Evolutionary conservation across 2,113 vertebrate species (phyloP).

Genomic region (Alectura lathami): DNA sequence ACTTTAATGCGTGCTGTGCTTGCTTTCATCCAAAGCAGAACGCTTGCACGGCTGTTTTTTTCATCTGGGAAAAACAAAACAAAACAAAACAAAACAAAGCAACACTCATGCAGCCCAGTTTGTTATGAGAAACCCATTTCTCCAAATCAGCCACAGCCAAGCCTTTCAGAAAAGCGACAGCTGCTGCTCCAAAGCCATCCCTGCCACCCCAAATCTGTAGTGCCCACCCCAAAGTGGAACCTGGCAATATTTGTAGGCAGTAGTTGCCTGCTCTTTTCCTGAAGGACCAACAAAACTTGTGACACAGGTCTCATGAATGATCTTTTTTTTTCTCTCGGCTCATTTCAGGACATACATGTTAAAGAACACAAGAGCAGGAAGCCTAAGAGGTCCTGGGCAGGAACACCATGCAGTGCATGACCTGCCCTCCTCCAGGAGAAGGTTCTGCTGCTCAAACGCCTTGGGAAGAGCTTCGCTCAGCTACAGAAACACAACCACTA

Average conservation of each 20-base stretch:
- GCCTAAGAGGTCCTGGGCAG: not conserved
- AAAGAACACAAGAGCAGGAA: not conserved
- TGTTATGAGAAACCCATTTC: rapidly evolving
- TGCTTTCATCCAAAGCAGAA: not conserved
- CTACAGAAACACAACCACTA: not conserved
- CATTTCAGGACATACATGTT: rapidly evolving
- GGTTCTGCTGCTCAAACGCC: not conserved
- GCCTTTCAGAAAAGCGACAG: rapidly evolving
- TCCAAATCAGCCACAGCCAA: not conserved
- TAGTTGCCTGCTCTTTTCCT: not conserved
- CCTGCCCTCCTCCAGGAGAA: not conserved
- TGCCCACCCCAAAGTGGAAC: not conserved
- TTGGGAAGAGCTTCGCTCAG: not conserved
- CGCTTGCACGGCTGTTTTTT: not conserved
- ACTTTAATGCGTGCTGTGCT: not conserved
- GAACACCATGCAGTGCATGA: not conserved
- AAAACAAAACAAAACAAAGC: not conserved
- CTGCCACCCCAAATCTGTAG: not conserved
- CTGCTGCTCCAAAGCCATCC: not conserved
- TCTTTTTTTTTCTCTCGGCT: not conserved
- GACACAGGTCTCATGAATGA: not conserved
- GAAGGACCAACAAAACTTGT: not conserved
- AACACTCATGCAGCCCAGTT: rapidly evolving
- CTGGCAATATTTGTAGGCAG: not conserved
- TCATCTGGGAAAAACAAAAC: not conserved